Percentiles rank a stretch among this genome's conserved stretches.
phyloP scores from a whole-genome alignment of 2,888 invertebrate genomes.

The Erpobdella octoculata region DNA sequence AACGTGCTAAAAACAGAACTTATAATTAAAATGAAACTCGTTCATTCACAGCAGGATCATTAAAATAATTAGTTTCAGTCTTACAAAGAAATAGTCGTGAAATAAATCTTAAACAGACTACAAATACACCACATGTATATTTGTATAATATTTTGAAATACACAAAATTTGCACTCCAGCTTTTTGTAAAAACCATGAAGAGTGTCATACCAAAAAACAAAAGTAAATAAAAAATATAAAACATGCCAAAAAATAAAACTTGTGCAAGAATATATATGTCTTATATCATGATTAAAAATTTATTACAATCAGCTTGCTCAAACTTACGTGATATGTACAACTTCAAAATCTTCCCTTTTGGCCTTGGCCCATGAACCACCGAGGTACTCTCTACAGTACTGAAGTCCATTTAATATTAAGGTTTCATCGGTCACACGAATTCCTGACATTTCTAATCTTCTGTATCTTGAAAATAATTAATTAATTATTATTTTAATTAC shows the following conservation, averaged over 20 bases:
- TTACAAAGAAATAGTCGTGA: no score
- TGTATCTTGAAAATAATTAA: not conserved
- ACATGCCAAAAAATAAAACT: not conserved
- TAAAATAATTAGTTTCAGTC: no score
- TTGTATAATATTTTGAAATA: no score
- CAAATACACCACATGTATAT: no score
- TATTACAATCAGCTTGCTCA: not conserved
- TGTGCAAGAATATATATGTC: no score
- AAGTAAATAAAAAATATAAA: not conserved
- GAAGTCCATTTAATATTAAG: slow-evolving; percentile 60
- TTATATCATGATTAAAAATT: no score
- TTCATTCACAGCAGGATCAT: no score
- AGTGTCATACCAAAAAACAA: not conserved
- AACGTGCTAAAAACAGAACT: no score
- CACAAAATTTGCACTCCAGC: not conserved
- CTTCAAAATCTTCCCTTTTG: slow-evolving; percentile 62
- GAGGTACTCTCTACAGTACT: slow-evolving; percentile 79
- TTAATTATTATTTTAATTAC: no score
- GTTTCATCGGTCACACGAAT: slow-evolving; percentile 23
- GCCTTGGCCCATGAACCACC: slow-evolving; percentile 83
- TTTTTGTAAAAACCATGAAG: no score
- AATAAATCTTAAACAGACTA: no score
- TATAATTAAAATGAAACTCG: no score
- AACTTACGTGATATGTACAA: slow-evolving; percentile 33
- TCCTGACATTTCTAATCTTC: not conserved